phyloP scores from a whole-genome alignment of 1,140 invertebrate species.

The Ridgeia piscesae region DNA sequence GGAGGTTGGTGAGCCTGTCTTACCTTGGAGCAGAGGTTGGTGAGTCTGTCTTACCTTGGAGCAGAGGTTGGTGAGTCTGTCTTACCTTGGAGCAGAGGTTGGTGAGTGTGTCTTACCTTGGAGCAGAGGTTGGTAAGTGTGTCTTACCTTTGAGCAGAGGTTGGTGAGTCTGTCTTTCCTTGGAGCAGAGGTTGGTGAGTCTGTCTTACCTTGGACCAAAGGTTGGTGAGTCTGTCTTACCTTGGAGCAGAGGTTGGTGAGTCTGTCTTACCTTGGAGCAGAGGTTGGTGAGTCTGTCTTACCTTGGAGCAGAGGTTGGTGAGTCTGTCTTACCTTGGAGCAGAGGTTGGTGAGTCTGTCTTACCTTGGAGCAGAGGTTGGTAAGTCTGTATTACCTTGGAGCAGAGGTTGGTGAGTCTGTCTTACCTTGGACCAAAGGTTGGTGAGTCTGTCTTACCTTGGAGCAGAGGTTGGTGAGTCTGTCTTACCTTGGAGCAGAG shows the following conservation, averaged over 20 bases:
- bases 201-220: not conserved
- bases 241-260: not conserved
- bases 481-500: not conserved
- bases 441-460: no score
- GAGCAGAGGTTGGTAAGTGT: not conserved
- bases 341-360: conserved; percentile 2
- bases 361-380: not conserved
- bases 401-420: conserved; percentile 2
- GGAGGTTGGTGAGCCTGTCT: not conserved
- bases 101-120: no score
- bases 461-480: conserved; percentile 1
- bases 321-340: no score
- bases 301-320: not conserved
- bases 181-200: not conserved
- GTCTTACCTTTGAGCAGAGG: not conserved
- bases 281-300: conserved; percentile 2
- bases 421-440: not conserved
- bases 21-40: not conserved
- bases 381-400: no score
- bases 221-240: conserved; percentile 2
- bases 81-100: not conserved
- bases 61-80: conserved; percentile 2
- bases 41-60: no score
- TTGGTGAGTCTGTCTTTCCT: no score
- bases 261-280: no score